phyloP scores from a whole-genome alignment of 2,888 invertebrate genomes.

The Melieria crassipennis region DNA sequence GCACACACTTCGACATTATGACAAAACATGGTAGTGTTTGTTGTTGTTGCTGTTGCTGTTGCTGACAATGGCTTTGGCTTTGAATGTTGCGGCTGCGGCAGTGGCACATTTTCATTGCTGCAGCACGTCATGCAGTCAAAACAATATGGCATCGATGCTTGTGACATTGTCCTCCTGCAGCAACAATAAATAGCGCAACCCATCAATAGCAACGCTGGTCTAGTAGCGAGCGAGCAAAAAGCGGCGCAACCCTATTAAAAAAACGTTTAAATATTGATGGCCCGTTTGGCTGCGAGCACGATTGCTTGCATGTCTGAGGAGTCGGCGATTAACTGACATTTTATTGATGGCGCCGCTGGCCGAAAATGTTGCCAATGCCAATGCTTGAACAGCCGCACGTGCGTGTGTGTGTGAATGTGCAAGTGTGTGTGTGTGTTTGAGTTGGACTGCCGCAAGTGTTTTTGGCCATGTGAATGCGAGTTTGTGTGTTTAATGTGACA shows the following conservation, averaged over 20 bases:
- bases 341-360: slow-evolving; percentile 16
- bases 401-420: too few relatives aligned
- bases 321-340: slow-evolving; percentile 21
- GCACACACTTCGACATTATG: slow-evolving; percentile 8
- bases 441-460: neutral
- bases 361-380: neutral
- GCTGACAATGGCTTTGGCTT: slow-evolving; percentile 19
- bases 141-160: too few relatives aligned
- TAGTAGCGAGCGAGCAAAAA: too few relatives aligned
- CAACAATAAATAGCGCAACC: neutral
- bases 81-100: slow-evolving; percentile 3
- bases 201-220: too few relatives aligned
- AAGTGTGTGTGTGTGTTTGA: neutral
- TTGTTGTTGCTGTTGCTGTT: slow-evolving; percentile 20
- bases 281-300: slow-evolving; percentile 19
- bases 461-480: neutral
- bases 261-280: slow-evolving; percentile 25
- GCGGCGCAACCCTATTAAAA: neutral
- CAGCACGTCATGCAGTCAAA: too few relatives aligned
- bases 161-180: neutral
- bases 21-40: neutral
- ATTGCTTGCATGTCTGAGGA: slow-evolving; percentile 14
- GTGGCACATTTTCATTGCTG: neutral
- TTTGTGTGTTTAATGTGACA: slow-evolving; percentile 19
- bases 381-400: too few relatives aligned